A percentile compares a stretch with the other conserved stretches of the same genome.
These are phyloP conservation scores for Automeris io DNA, from an alignment of 2,888 invertebrate species.

Conservation along the genomic window DNA sequence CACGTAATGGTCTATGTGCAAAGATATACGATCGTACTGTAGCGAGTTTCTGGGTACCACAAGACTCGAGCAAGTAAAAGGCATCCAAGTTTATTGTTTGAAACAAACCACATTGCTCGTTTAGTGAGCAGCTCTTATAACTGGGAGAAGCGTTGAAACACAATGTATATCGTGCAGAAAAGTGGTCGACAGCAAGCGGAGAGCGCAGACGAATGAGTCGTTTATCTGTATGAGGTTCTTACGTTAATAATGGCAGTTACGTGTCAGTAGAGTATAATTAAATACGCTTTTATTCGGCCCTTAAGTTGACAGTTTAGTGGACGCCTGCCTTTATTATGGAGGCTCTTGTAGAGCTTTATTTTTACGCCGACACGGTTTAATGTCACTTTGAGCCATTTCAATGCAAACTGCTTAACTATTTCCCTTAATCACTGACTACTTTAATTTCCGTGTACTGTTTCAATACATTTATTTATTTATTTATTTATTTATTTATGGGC, in stretches of 20 bases:
- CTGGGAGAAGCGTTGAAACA: constrained; percentile 22
- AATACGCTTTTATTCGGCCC: constrained; percentile 15
- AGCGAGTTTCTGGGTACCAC: not conserved
- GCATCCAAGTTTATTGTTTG: constrained; percentile 31
- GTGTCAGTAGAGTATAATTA: constrained; percentile 35
- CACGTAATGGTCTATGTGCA: constrained; percentile 5
- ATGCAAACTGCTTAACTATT: no score
- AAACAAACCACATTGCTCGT: constrained; percentile 45
- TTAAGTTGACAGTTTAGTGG: constrained; percentile 9
- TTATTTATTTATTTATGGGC: no score
- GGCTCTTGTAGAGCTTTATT: not conserved
- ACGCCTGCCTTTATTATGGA: constrained; percentile 5
- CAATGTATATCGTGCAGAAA: constrained; percentile 35
- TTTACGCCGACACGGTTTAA: not conserved
- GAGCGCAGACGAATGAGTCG: constrained; percentile 25
- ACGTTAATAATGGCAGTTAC: constrained; percentile 41
- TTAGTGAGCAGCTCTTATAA: constrained; percentile 24
- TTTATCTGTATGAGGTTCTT: constrained; percentile 37
- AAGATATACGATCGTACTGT: not conserved
- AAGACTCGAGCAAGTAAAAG: not conserved
- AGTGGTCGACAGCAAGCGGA: constrained; percentile 16
- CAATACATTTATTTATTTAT: no score
- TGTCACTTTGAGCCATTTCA: no score
- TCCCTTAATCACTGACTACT: no score
- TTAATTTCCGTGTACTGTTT: no score